Evolutionary conservation across 2,113 vertebrate species (phyloP), one percentile per base, ranked within the genome.

Genomic region (Scophthalmus maximus): DNA sequence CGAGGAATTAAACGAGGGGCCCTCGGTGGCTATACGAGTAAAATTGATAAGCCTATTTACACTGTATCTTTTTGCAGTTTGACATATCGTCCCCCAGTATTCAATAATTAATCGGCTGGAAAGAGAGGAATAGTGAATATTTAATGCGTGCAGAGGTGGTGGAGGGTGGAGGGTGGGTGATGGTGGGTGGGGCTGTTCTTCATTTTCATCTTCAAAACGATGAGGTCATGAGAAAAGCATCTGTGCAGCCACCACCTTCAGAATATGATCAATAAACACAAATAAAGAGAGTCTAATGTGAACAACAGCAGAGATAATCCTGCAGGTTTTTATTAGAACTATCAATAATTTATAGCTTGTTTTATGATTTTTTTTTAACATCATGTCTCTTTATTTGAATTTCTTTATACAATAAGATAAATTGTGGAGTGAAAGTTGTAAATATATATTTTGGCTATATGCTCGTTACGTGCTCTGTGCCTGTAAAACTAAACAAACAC

Each of bases 31-130:
- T 88, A 92, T 93, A n/a, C n/a, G 90, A 93, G 91, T 80, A 91
- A 82, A 92, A 91, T 92, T 93, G 89, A 93, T 93, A 92, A 93
- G 89, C 82, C 86, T 92, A 91, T 93, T 93, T 91, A 94, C 91
- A 93, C 91, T 84, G 88, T 65, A 88, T 90, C 90, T 89, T 88
- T 89, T 90, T 92, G 88, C 91, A 91, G 82, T 83, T n/a, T 93
- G 89, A 94, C 91, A 92, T 83, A 92, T 90, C 87, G 88, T 89
- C 85, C 88, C 86, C 84, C 73, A 74, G 72, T 88, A 85, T 81
- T 94, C 52, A 93, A 94, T 94, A 92, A 93, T 94, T 92, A 72
- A 94, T 93, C 84, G 76, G 63, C 15, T n/a, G 36, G 65, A 91
- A 91, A 85, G 81, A 82, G 86, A 76, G 74, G 85, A 86, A 85